Evolutionary conservation across 2,113 vertebrate species (phyloP).

Genomic region (Xenopus tropicalis): DNA sequence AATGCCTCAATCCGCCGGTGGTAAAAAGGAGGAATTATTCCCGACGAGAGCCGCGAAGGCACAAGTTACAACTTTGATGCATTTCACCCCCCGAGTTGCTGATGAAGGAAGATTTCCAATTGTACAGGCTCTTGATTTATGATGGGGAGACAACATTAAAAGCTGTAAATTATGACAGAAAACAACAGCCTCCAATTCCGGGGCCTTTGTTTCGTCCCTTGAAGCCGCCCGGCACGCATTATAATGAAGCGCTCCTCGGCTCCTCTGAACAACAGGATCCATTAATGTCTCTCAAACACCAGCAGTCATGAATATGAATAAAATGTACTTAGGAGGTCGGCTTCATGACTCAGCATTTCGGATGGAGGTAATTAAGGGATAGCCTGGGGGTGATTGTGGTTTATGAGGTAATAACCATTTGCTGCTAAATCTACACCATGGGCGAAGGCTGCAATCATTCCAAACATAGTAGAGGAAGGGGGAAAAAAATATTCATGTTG

Average conservation of each 20-base stretch:
- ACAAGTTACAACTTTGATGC: background rate
- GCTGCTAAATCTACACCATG: slow-evolving; percentile 23
- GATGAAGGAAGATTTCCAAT: background rate
- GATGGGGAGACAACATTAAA: background rate
- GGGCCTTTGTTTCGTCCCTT: background rate
- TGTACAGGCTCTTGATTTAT: slow-evolving; percentile 7
- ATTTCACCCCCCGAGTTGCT: slow-evolving; percentile 3
- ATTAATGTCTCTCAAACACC: background rate
- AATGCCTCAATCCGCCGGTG: background rate
- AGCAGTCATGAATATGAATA: slow-evolving; percentile 8
- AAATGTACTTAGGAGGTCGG: background rate
- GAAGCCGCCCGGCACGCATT: background rate
- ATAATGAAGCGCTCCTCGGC: background rate
- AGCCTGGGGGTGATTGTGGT: slow-evolving; percentile 29
- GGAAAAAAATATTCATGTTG: background rate
- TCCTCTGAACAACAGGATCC: slow-evolving; percentile 7
- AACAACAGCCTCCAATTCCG: background rate
- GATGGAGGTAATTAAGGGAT: slow-evolving; percentile 32
- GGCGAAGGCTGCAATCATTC: slow-evolving; percentile 1
- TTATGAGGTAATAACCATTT: slow-evolving; percentile 40
- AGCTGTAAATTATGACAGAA: slow-evolving; percentile 20
- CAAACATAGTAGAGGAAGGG: background rate
- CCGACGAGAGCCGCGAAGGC: background rate
- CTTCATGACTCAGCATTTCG: slow-evolving; percentile 30
- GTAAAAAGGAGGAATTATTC: too few species aligned